Conservation (phyloP, 2,888 invertebrate genomes). For the Choreutis nemorana region DNA sequence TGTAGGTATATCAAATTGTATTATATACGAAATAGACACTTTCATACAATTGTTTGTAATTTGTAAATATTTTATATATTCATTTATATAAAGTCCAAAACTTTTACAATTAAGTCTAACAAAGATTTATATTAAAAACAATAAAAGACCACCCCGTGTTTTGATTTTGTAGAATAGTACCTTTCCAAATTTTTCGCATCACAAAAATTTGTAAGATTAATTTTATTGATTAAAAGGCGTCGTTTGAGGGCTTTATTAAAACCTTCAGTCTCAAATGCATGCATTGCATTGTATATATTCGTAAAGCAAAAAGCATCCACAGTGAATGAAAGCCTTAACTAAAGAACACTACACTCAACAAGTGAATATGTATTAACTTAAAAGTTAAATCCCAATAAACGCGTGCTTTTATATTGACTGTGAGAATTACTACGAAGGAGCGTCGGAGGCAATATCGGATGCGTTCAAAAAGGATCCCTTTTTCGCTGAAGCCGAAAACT, state of each 20-base stretch:
- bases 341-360: conserved; percentile 54
- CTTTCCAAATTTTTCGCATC: conserved; percentile 19
- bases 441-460: conserved; percentile 52
- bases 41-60: no score
- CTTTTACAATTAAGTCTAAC: no score
- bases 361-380: no score
- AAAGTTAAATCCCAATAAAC: no score
- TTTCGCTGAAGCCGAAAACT: conserved; percentile 62
- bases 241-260: no score
- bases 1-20: no score
- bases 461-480: conserved; percentile 58
- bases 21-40: no score
- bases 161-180: conserved; percentile 64
- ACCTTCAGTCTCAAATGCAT: conserved; percentile 48
- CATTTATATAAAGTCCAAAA: no score
- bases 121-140: conserved; percentile 59
- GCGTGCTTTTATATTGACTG: conserved; percentile 48
- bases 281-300: conserved; percentile 54
- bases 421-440: conserved; percentile 60
- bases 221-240: no score
- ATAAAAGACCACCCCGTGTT: conserved; percentile 59
- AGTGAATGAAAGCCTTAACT: conserved; percentile 18
- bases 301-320: conserved; percentile 32
- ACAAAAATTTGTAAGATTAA: no score
- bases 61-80: no score